These are phyloP conservation scores for Micromussa lordhowensis DNA, from an alignment of 92 coral and sea anemone species.

Conservation along the genomic window DNA sequence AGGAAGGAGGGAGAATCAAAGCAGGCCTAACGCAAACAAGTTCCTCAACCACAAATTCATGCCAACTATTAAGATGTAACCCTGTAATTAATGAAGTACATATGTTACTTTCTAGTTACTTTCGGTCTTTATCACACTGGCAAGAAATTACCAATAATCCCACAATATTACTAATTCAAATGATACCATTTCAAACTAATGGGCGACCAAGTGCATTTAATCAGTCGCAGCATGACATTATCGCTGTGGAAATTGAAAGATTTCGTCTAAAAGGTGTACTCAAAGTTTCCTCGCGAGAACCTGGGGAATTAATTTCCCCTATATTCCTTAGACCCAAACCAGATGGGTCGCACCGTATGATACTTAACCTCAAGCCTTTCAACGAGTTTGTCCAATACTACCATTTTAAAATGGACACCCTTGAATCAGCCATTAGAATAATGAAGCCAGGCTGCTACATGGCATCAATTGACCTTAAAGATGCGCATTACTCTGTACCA, in stretches of 20 bases:
- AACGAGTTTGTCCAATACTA: conserved; percentile 57
- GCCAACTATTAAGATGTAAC: conserved; percentile 1
- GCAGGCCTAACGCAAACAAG: too few species aligned
- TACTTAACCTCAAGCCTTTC: conserved; percentile 14
- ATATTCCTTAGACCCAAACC: too few species aligned
- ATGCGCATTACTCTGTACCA: conserved; percentile 43
- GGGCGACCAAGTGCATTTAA: too few species aligned
- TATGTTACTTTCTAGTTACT: conserved; percentile 11
- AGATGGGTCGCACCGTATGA: too few species aligned
- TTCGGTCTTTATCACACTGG: conserved; percentile 24
- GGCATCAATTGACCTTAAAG: conserved; percentile 65
- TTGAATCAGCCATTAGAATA: conserved; percentile 46
- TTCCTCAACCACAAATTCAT: background rate
- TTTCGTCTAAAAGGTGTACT: too few species aligned
- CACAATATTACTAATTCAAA: conserved; percentile 49
- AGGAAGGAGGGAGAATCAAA: too few species aligned
- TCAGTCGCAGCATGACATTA: too few species aligned
- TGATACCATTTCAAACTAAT: too few species aligned
- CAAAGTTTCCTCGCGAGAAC: too few species aligned
- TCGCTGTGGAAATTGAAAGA: too few species aligned
- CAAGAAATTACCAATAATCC: conserved; percentile 26
- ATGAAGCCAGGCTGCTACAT: conserved; percentile 63
- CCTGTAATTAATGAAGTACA: background rate
- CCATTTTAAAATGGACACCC: conserved; percentile 73
- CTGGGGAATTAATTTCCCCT: too few species aligned